A percentile compares a stretch with the other conserved stretches of the same genome.
Conservation (phyloP, 37 sponge, comb jelly and placozoan genomes). For the Ianthella basta region DNA sequence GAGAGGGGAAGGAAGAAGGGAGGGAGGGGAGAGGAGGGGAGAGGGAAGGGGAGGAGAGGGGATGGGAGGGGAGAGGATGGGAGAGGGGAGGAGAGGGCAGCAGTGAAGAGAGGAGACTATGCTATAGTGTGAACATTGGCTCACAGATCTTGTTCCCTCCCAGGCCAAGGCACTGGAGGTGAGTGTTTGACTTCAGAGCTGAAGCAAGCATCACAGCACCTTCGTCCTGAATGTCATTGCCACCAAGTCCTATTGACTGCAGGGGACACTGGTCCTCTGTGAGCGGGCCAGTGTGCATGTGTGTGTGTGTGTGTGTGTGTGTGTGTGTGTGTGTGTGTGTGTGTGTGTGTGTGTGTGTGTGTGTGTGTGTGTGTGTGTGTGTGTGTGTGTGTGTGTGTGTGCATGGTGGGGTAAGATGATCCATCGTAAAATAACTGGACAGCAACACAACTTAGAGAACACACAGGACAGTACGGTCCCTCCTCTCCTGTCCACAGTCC, state of each 20-base stretch:
- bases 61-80: neutral
- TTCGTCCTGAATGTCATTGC: constrained; percentile 87
- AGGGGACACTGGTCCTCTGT: constrained; percentile 55
- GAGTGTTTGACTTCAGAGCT: constrained; percentile 72
- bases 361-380: no score
- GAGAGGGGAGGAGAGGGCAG: neutral
- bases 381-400: no score
- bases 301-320: no score
- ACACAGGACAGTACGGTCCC: no score
- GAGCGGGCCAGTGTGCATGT: no score
- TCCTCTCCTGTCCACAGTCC: no score
- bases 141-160: constrained; percentile 81
- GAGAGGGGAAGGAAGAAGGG: neutral
- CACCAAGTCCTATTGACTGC: constrained; percentile 84
- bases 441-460: no score
- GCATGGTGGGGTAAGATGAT: no score
- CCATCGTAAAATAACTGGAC: no score
- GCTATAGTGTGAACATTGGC: neutral
- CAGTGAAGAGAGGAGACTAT: neutral
- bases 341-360: no score
- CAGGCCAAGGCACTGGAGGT: constrained; percentile 74
- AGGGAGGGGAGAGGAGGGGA: neutral
- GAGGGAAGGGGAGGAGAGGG: neutral
- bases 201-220: constrained; percentile 64
- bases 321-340: no score